phyloP scores from a whole-genome alignment of 1,140 invertebrate species.

The Pachypeltis micranthus region DNA sequence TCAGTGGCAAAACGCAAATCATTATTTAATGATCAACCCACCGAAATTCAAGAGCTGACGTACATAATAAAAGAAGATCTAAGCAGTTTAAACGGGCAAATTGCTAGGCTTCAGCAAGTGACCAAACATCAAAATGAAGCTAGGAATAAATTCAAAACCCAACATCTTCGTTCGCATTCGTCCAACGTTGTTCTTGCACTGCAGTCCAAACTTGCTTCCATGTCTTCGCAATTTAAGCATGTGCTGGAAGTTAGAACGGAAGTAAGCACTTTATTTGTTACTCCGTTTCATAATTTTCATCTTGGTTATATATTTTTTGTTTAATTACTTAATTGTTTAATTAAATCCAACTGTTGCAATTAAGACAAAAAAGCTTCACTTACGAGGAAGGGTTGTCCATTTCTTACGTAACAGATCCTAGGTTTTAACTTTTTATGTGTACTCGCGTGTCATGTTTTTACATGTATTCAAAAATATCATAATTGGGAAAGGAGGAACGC shows the following conservation, averaged over 20 bases:
- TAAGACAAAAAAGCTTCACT: too few relatives aligned
- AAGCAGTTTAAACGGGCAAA: slow-evolving; percentile 88
- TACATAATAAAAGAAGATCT: slow-evolving; percentile 97
- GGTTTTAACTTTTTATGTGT: background rate
- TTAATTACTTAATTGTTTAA: background rate
- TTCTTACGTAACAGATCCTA: background rate
- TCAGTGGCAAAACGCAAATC: slow-evolving; percentile 93
- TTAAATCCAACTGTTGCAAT: too few relatives aligned
- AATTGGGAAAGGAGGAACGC: too few relatives aligned
- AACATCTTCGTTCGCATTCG: slow-evolving; percentile 86
- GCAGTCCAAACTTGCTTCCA: slow-evolving; percentile 89
- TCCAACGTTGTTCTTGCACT: slow-evolving; percentile 87
- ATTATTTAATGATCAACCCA: slow-evolving; percentile 88
- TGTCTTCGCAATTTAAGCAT: slow-evolving; percentile 93
- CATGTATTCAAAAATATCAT: too few relatives aligned
- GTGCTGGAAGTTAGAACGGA: slow-evolving; percentile 73
- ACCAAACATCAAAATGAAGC: slow-evolving; percentile 52
- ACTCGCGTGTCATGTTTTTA: too few relatives aligned
- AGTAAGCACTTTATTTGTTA: slow-evolving; percentile 42
- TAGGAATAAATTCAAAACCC: slow-evolving; percentile 43
- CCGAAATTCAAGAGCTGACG: slow-evolving; percentile 94
- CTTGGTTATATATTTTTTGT: slow-evolving; percentile 1
- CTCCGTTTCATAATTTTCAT: slow-evolving; percentile 14
- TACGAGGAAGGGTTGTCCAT: too few relatives aligned
- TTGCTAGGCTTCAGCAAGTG: slow-evolving; percentile 72